Evolutionary conservation across 2,113 vertebrate species (phyloP), one percentile per base, ranked within the genome.

Genomic region (Grammomys dolichurus): DNA sequence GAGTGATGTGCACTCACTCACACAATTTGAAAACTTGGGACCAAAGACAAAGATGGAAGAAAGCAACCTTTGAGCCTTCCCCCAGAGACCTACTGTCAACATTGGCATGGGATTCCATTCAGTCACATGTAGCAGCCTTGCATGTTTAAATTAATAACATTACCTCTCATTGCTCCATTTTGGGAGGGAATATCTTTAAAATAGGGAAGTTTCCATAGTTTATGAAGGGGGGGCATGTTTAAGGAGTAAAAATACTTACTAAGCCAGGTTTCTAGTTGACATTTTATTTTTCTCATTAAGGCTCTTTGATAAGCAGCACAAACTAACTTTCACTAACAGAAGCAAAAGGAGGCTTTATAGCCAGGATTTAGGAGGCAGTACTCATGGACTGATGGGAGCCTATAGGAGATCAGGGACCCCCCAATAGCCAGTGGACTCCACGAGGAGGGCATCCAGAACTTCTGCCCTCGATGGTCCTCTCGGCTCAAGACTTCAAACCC

Each of bases 201-300:
- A 90, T 6, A 76, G 20, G 92, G 75, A 84, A 2, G 1, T 43
- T 87, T 48, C 63, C 70, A 13, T 20, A 89, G 72, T 8, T 87
- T 82, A 33, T 76, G 20, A 94, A 85, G 72, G 33, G 5, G 46
- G 60, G 69, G 70, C 20, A n/a, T 40, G 63, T 67, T 77, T 96
- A 46, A 67, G 67, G 75, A 84, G 20, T 5, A 48, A 90, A 87
- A 54, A 46, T n/a, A 58, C 51, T 72, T 84, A 73, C 90, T 77
- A 17, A 90, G 60, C 60, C 87, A 77, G 81, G 14, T 84, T 93
- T 48, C 69, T 67, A 80, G 54, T 91, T 94, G 69, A 46, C 58
- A 58, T 36, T 51, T 90, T 86, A 43, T 70, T 90, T 92, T 94
- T 78, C 70, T 96, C 56, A 75, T 84, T 84, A 93, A 91, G 56